Percentiles rank a stretch among this genome's conserved stretches.
Evolutionary conservation across 2,888 invertebrate genomes (phyloP).

Genomic region (Aporophyla nigra): DNA sequence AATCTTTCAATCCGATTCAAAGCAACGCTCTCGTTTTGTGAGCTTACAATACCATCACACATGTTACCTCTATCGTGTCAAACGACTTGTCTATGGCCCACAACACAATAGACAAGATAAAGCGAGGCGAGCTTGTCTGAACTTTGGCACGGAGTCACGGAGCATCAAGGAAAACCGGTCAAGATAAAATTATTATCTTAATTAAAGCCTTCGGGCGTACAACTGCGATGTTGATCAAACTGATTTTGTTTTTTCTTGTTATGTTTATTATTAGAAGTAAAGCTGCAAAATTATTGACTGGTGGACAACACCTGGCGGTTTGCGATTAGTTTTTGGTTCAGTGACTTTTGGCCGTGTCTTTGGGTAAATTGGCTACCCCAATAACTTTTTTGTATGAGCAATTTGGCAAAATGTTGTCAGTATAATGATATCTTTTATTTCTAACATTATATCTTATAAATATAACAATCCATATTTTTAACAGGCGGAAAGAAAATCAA

Average conservation of each 20-base stretch:
- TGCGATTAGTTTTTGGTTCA: slow-evolving; percentile 30
- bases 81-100: slow-evolving; percentile 48
- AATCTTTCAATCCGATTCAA: slow-evolving; percentile 46
- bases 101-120: slow-evolving; percentile 48
- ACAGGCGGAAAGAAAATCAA: neutral
- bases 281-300: slow-evolving; percentile 49
- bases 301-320: slow-evolving; percentile 39
- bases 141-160: slow-evolving; percentile 72
- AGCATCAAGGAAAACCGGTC: slow-evolving; percentile 77
- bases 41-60: slow-evolving; percentile 41
- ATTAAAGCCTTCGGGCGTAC: slow-evolving; percentile 61
- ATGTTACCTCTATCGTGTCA: slow-evolving; percentile 42
- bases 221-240: slow-evolving; percentile 59
- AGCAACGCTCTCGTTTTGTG: slow-evolving; percentile 24
- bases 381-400: neutral
- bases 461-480: neutral
- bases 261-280: slow-evolving; percentile 39
- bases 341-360: slow-evolving; percentile 24
- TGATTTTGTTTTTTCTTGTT: slow-evolving; percentile 53
- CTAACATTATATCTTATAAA: neutral
- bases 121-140: slow-evolving; percentile 65
- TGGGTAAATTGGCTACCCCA: neutral
- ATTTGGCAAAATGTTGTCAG: neutral
- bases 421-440: neutral
- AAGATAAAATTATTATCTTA: slow-evolving; percentile 61